phyloP scores from a whole-genome alignment of 1,140 invertebrate genomes.

The Neodiprion fabricii region DNA sequence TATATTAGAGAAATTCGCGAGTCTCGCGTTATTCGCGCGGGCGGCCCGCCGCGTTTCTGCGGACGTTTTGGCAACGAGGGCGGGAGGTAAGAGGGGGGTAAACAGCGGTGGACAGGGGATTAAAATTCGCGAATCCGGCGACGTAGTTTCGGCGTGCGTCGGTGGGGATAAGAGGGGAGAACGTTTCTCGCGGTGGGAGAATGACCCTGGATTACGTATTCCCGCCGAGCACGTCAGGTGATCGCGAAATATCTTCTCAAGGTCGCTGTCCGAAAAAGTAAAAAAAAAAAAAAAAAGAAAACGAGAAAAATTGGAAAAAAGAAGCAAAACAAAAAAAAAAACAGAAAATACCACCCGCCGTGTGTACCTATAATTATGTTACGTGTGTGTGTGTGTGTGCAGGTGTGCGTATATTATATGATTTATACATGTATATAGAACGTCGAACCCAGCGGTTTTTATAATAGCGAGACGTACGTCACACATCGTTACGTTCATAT shows the following conservation, averaged over 20 bases:
- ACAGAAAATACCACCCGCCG: conserved; percentile 14
- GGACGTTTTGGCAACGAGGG: neutral
- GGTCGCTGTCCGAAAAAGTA: conserved; percentile 18
- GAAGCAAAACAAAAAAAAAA: neutral
- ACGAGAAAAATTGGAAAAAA: conserved; percentile 6
- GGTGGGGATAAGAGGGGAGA: neutral
- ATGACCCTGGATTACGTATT: conserved; percentile 22
- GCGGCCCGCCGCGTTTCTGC: neutral
- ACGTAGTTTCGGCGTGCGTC: neutral
- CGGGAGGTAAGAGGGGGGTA: neutral
- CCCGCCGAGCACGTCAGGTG: conserved; percentile 16
- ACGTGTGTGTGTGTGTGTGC: neutral
- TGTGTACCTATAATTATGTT: conserved; percentile 21
- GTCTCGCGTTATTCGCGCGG: neutral
- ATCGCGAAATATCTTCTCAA: conserved; percentile 22
- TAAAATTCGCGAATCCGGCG: conserved; percentile 9
- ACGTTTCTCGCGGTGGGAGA: neutral
- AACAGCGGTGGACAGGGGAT: neutral
- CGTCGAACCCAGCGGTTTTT: neutral
- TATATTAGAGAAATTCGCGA: neutral
- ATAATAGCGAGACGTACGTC: no score
- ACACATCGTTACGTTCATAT: no score
- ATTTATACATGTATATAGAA: neutral
- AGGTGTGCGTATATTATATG: no score
- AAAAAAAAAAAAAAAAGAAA: conserved; percentile 11